Percentiles rank a stretch among this genome's conserved stretches.
phyloP scores from a whole-genome alignment of 37 sponge, comb jelly and placozoan genomes.

The Ianthella basta region DNA sequence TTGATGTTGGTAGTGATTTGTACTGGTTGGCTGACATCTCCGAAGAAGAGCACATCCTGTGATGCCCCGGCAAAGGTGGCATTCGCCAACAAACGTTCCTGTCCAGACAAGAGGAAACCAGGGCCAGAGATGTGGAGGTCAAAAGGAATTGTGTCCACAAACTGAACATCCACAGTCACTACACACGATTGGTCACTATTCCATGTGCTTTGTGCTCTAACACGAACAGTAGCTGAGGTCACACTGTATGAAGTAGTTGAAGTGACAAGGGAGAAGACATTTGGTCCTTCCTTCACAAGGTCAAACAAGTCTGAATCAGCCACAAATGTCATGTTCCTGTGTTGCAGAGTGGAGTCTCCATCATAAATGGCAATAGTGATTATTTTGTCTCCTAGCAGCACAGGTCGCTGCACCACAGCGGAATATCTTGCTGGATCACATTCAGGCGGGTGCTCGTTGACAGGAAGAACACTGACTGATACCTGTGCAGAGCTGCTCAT shows the following conservation, averaged over 20 bases:
- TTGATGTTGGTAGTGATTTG: background rate
- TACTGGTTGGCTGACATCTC: conserved; percentile 7
- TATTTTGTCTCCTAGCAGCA: conserved; percentile 7
- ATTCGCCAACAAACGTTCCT: background rate
- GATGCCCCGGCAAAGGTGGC: background rate
- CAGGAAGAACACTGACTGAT: conserved; percentile 6
- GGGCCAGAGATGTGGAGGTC: conserved; percentile 5
- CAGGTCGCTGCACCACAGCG: background rate
- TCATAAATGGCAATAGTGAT: conserved; percentile 6
- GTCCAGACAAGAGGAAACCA: background rate
- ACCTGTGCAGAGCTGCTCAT: conserved; percentile 10
- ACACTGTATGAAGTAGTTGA: background rate
- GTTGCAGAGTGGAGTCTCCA: background rate
- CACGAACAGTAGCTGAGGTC: background rate
- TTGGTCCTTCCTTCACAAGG: conserved; percentile 1
- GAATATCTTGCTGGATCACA: conserved; percentile 7
- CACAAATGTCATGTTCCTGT: conserved; percentile 22
- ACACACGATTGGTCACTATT: background rate
- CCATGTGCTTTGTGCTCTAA: background rate
- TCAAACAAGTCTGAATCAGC: background rate
- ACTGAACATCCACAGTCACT: background rate
- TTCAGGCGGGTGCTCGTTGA: conserved; percentile 24
- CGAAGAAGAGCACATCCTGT: conserved; percentile 10
- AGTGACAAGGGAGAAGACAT: conserved; percentile 13
- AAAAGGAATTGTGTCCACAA: background rate